These are phyloP conservation scores for Ptyas mucosa DNA, from an alignment of 2,113 vertebrate species.

Conservation along the genomic window DNA sequence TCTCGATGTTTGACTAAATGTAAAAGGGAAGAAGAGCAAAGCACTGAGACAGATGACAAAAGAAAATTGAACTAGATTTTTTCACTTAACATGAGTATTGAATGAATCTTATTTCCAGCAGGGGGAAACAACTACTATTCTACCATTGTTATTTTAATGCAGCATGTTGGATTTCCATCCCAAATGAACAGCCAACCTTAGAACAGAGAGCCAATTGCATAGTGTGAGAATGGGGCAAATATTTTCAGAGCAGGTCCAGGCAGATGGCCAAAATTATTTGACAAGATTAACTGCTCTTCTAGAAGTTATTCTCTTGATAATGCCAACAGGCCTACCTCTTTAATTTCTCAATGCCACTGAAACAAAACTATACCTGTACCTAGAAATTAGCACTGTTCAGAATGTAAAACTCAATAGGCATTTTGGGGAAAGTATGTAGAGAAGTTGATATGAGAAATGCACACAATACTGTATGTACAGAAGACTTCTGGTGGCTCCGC, in stretches of 20 bases:
- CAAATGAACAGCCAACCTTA: not conserved
- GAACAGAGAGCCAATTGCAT: not conserved
- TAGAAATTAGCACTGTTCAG: not conserved
- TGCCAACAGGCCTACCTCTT: not conserved
- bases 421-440: no score
- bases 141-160: not conserved
- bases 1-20: conserved; percentile 10
- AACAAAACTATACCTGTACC: not conserved
- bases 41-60: not conserved
- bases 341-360: not conserved
- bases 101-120: not conserved
- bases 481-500: no score
- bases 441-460: not conserved
- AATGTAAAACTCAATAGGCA: not conserved
- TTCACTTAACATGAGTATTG: not conserved
- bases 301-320: not conserved
- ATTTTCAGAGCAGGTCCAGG: not conserved
- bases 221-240: not conserved
- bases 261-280: not conserved
- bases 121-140: no score
- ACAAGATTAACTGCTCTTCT: not conserved
- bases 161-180: not conserved
- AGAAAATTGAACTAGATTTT: not conserved
- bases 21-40: not conserved
- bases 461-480: not conserved